These are phyloP conservation scores for Idaea dimidiata DNA, from an alignment of 2,888 invertebrate genomes.

Conservation along the genomic window DNA sequence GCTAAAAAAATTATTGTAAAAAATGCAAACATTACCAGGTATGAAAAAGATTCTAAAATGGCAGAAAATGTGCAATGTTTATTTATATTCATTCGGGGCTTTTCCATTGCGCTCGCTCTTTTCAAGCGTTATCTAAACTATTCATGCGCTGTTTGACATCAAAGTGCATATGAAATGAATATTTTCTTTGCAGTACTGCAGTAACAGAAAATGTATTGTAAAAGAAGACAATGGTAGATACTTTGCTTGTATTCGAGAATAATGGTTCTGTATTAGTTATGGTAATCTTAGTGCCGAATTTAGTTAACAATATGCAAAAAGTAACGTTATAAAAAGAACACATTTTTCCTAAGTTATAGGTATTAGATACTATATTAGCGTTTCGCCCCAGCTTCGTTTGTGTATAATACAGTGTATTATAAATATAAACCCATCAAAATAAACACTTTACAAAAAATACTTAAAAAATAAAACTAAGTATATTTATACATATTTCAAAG, in stretches of 20 bases:
- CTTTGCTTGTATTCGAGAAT: background rate
- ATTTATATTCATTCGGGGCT: background rate
- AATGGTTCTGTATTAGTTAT: background rate
- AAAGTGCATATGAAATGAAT: background rate
- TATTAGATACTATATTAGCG: too few species aligned
- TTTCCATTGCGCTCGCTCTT: background rate
- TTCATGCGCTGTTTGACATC: background rate
- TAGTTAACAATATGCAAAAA: too few species aligned
- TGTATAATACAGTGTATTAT: too few species aligned
- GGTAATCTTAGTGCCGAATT: too few species aligned
- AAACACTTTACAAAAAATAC: too few species aligned
- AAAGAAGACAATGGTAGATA: background rate
- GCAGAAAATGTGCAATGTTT: background rate
- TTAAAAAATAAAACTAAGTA: too few species aligned
- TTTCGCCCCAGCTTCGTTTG: too few species aligned
- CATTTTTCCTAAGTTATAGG: too few species aligned
- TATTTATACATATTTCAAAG: too few species aligned
- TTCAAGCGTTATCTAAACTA: background rate
- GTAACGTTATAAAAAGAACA: too few species aligned
- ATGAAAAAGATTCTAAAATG: background rate
- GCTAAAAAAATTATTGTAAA: background rate
- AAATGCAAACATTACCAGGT: background rate
- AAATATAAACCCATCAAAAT: too few species aligned
- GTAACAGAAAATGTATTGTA: background rate
- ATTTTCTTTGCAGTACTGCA: conserved; percentile 1